These are phyloP conservation scores for Trichonephila clavipes DNA, from an alignment of 1,140 invertebrate genomes.

Conservation along the genomic window DNA sequence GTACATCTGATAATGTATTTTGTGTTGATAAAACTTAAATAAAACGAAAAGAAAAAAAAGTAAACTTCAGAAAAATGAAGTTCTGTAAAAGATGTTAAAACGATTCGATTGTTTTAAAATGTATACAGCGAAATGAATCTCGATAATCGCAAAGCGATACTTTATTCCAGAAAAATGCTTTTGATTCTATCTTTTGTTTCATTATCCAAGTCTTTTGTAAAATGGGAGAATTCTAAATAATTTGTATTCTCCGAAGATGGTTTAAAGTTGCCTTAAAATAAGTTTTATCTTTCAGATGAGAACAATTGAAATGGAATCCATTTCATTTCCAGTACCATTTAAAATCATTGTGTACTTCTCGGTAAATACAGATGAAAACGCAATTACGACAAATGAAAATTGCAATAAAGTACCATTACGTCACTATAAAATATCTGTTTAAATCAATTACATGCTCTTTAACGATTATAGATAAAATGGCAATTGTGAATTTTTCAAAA, in stretches of 20 bases:
- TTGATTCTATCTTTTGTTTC: constrained; percentile 3
- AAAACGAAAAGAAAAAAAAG: neutral
- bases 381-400: neutral
- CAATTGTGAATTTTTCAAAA: too few species aligned
- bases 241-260: constrained; percentile 9
- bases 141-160: neutral
- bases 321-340: neutral
- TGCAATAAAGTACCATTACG: too few species aligned
- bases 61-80: neutral
- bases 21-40: neutral
- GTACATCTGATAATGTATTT: neutral
- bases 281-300: neutral
- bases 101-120: neutral
- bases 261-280: neutral
- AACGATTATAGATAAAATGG: too few species aligned
- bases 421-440: too few species aligned
- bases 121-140: neutral
- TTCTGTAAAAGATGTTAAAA: neutral
- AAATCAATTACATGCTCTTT: too few species aligned
- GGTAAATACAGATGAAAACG: neutral
- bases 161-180: constrained; percentile 6
- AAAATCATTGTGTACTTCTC: constrained; percentile 5
- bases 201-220: neutral
- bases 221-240: neutral
- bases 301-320: neutral